Evolutionary conservation across 2,888 invertebrate genomes (phyloP).

Genomic region (Magallana nippona): DNA sequence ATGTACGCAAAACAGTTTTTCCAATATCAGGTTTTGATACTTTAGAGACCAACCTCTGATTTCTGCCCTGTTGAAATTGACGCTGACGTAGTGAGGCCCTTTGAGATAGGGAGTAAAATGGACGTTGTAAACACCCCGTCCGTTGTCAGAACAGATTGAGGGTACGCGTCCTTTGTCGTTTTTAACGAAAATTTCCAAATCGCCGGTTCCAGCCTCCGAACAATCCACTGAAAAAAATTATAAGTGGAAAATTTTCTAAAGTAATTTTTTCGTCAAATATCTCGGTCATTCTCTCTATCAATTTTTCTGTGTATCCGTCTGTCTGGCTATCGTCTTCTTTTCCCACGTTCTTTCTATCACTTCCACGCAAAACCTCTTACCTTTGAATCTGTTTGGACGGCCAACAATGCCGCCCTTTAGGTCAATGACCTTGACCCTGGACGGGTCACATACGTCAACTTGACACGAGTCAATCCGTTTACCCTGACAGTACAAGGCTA

Average conservation of each 20-base stretch:
- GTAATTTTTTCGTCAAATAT: too few relatives aligned
- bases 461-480: conserved; percentile 66
- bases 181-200: conserved; percentile 91
- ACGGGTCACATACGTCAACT: conserved; percentile 73
- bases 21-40: not conserved
- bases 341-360: too few relatives aligned
- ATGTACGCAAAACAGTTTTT: not conserved
- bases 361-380: conserved; percentile 49
- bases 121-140: conserved; percentile 80
- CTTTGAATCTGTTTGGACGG: conserved; percentile 64
- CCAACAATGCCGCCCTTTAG: conserved; percentile 65
- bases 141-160: conserved; percentile 84
- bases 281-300: too few relatives aligned
- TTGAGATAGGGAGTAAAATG: conserved; percentile 92
- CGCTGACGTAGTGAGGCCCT: conserved; percentile 86
- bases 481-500: conserved; percentile 64
- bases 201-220: conserved; percentile 93
- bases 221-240: conserved; percentile 85
- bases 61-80: conserved; percentile 71
- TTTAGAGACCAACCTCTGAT: conserved; percentile 65
- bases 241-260: too few relatives aligned
- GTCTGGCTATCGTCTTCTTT: too few relatives aligned
- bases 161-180: conserved; percentile 89
- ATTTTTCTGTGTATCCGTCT: too few relatives aligned
- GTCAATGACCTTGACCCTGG: conserved; percentile 69